Percentiles rank a stretch among this genome's conserved stretches.
These are phyloP conservation scores for Caenorhabditis sulstoni DNA, from an alignment of 2,888 invertebrate genomes.

Conservation along the genomic window DNA sequence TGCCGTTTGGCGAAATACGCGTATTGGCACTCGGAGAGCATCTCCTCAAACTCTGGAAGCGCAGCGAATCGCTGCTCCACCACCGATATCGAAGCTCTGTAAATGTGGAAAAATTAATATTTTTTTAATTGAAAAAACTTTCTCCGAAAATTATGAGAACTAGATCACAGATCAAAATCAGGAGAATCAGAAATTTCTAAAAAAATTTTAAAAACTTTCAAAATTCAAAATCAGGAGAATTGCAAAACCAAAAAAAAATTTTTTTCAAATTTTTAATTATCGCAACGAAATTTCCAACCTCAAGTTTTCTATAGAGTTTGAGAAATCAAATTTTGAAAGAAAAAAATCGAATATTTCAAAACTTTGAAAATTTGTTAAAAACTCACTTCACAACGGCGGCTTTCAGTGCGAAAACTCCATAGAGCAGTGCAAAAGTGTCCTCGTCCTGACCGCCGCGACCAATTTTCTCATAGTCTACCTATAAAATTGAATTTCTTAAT, in stretches of 20 bases:
- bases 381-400: constrained; percentile 75
- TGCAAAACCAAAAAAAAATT: neutral
- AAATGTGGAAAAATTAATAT: neutral
- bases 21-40: constrained; percentile 77
- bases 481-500: too few species aligned
- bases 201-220: too few species aligned
- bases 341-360: too few species aligned
- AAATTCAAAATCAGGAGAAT: too few species aligned
- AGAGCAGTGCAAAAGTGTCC: constrained; percentile 77
- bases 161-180: too few species aligned
- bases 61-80: constrained; percentile 75
- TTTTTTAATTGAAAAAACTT: neutral
- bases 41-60: constrained; percentile 76
- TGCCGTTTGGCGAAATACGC: constrained; percentile 77
- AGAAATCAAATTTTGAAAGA: constrained; percentile 22
- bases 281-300: too few species aligned
- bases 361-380: neutral
- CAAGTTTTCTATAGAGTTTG: neutral
- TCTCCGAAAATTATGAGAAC: neutral
- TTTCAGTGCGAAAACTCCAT: constrained; percentile 79
- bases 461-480: constrained; percentile 67
- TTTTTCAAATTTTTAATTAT: neutral
- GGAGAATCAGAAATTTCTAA: too few species aligned
- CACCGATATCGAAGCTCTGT: constrained; percentile 74
- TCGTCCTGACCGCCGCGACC: constrained; percentile 73